Evolutionary conservation across 2,888 invertebrate species (phyloP), one percentile per base, ranked within the genome.

Genomic region (Globia sparganii): DNA sequence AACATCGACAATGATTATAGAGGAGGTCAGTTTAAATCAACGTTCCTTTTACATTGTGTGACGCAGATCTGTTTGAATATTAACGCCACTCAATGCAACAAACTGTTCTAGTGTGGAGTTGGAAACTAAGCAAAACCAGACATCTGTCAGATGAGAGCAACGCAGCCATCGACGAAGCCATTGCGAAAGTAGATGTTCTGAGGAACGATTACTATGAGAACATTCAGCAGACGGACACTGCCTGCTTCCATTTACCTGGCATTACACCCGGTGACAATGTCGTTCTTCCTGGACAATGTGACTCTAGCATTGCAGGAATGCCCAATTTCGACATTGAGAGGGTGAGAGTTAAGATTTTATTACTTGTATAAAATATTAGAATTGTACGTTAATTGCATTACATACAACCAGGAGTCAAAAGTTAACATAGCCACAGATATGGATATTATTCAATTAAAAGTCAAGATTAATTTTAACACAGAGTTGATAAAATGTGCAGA

Each of bases 101-200:
- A n/a, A 28, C 34, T 79, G 11, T 68, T 79, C 18, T 64, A 78
- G 78, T 78, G 43, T 78, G 81, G 81, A 95, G 94, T 76, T 96
- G 95, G 96, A 95, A 95, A 66, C 88, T 96, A 0, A 95, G 95
- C 75, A 91, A 93, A 85, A 87, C 89, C 0, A 89, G 87, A 58
- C 80, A 88, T 13, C 81, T 95, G 4, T 85, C 93, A 0, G 4
- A 81, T 2, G 77, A 75, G 0, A 90, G 91, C 1, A 85, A 66
- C 5, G 73, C 64, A 0, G 88, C 89, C 3, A 94, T 96, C 46
- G 83, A 92, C 68, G 88, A 88, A 31, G 89, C 89, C 5, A 91
- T 93, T 2, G 71, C 87, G 0, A 80, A 87, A 62, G 83, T 94
- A 5, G 78, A 87, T 21, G 93, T 94, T 0, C 80, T 95, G 3